Percentiles rank a stretch among this genome's conserved stretches.
These are phyloP conservation scores for Calliopum simillimum DNA, from an alignment of 2,888 invertebrate species.

Conservation along the genomic window DNA sequence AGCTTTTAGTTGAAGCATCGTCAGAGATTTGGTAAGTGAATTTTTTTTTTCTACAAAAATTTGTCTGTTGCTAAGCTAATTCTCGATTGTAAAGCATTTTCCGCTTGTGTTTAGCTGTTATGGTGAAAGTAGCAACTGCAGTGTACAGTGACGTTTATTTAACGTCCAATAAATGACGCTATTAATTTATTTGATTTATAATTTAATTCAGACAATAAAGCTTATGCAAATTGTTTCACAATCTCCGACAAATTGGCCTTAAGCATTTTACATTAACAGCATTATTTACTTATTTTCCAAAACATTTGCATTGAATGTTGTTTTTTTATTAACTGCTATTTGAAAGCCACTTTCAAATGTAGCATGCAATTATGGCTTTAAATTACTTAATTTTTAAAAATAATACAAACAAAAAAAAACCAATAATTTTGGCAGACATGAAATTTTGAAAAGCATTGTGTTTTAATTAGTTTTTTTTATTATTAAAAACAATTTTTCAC, in stretches of 20 bases:
- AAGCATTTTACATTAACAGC: not conserved
- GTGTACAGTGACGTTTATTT: not conserved
- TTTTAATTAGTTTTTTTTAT: too few species aligned
- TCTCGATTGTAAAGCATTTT: not conserved
- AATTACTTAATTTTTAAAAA: too few species aligned
- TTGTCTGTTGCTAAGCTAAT: constrained; percentile 37
- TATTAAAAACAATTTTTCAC: too few species aligned
- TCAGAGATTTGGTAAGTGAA: constrained; percentile 81
- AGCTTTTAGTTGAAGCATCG: constrained; percentile 81
- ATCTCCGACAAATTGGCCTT: not conserved
- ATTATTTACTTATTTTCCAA: not conserved
- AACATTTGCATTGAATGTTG: not conserved
- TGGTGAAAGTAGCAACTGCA: constrained; percentile 29
- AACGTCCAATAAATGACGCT: constrained; percentile 8
- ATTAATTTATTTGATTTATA: not conserved
- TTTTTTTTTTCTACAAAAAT: constrained; percentile 30
- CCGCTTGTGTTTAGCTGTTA: not conserved
- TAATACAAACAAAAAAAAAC: too few species aligned
- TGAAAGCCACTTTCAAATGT: constrained; percentile 29
- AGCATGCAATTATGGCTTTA: not conserved
- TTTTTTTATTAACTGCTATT: not conserved
- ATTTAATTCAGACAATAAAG: not conserved
- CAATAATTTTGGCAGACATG: too few species aligned
- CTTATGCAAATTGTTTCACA: not conserved
- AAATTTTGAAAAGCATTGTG: too few species aligned